Conservation (phyloP, 1,140 invertebrate genomes). For the Prorops nasuta region DNA sequence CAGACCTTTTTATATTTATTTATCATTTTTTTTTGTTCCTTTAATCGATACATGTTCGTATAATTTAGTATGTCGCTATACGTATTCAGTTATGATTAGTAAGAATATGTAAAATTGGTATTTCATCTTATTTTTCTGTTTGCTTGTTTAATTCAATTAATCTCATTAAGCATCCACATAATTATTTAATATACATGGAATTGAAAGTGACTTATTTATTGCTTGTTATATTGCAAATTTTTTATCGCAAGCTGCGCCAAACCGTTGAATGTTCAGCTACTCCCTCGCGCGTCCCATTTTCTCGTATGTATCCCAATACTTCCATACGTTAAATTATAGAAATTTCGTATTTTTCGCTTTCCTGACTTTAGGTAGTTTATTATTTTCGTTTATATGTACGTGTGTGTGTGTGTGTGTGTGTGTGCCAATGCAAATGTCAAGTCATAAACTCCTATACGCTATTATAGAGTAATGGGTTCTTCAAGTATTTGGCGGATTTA, state of each 20-base stretch:
- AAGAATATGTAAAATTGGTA: slow-evolving; percentile 60
- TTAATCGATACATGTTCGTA: slow-evolving; percentile 50
- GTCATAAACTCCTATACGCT: too few species aligned
- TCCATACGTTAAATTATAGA: too few species aligned
- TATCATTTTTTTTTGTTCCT: slow-evolving; percentile 41
- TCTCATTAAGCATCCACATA: slow-evolving; percentile 37
- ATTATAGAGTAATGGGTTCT: too few species aligned
- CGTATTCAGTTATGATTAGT: slow-evolving; percentile 52
- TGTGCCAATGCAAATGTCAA: too few species aligned
- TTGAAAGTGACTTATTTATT: slow-evolving; percentile 56
- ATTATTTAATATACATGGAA: slow-evolving; percentile 54
- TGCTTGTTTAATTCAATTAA: slow-evolving; percentile 36
- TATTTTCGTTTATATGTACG: too few species aligned
- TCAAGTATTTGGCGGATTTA: too few species aligned
- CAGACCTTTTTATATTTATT: slow-evolving; percentile 37
- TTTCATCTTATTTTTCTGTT: slow-evolving; percentile 40
- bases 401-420: too few species aligned
- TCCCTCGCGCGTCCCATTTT: slow-evolving; percentile 22
- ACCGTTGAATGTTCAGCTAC: slow-evolving; percentile 30
- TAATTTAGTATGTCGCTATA: slow-evolving; percentile 54
- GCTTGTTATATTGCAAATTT: slow-evolving; percentile 57
- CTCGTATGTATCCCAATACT: slow-evolving; percentile 5
- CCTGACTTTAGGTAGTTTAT: too few species aligned
- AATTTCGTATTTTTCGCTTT: too few species aligned
- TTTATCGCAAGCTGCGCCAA: slow-evolving; percentile 43